Percentiles rank a stretch among this genome's conserved stretches.
These are phyloP conservation scores for Dasyprocta punctata DNA, from an alignment of 2,113 vertebrate species.

Conservation along the genomic window DNA sequence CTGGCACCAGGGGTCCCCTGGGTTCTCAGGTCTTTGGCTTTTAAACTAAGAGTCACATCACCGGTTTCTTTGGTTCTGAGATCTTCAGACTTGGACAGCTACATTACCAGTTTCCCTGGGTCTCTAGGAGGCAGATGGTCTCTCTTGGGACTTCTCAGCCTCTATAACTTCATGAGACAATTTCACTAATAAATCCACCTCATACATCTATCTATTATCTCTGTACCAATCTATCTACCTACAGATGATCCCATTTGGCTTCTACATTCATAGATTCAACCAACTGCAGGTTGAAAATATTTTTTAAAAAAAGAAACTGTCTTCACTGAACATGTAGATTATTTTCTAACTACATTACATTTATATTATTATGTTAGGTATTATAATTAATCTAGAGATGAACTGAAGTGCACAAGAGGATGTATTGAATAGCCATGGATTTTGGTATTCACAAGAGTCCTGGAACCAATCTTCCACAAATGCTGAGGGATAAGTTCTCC, in stretches of 20 bases:
- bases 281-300: not conserved
- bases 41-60: not conserved
- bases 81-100: not conserved
- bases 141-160: not conserved
- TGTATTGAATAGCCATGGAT: no score
- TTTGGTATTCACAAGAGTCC: not conserved
- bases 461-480: not conserved
- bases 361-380: not conserved
- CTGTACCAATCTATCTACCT: no score
- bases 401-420: not conserved
- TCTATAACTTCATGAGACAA: not conserved
- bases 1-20: not conserved
- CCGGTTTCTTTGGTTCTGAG: not conserved
- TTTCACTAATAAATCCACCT: not conserved
- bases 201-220: not conserved
- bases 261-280: not conserved
- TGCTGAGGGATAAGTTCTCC: not conserved
- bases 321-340: not conserved
- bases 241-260: no score
- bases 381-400: not conserved
- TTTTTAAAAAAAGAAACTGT: not conserved
- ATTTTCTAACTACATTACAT: not conserved
- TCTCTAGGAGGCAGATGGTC: not conserved
- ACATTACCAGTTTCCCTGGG: not conserved
- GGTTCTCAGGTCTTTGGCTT: not conserved